phyloP scores from a whole-genome alignment of 2,113 vertebrate species.

The Sinosuthora webbiana region DNA sequence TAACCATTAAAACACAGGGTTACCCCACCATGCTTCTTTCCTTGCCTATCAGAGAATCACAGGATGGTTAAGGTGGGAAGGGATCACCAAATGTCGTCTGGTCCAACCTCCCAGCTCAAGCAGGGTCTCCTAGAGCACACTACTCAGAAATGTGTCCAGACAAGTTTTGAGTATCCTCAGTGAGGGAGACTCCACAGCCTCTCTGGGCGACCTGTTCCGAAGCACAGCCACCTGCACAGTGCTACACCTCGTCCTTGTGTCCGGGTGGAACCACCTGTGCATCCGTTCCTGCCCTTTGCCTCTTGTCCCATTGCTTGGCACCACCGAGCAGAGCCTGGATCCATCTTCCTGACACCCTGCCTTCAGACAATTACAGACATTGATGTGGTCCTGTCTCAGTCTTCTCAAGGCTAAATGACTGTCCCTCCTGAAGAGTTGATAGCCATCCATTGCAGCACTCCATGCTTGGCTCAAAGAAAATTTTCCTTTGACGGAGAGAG shows the following conservation, averaged over 20 bases:
- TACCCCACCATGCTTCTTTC: background rate
- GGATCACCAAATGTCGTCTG: fast-evolving
- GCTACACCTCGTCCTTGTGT: background rate
- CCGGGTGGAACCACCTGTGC: background rate
- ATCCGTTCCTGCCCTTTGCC: background rate
- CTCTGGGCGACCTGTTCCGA: no score
- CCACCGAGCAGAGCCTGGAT: fast-evolving
- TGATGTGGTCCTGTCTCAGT: background rate
- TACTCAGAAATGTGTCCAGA: background rate
- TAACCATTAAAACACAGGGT: background rate
- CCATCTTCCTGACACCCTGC: no score
- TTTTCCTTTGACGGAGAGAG: background rate
- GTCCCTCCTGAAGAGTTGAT: background rate
- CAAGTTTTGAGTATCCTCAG: background rate
- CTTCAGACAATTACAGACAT: background rate
- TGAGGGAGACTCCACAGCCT: background rate
- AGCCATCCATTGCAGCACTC: background rate
- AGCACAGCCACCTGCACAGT: background rate
- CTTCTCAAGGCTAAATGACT: background rate
- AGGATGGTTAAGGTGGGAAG: background rate
- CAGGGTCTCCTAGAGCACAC: no score
- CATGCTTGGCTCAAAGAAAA: background rate
- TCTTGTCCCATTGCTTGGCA: background rate
- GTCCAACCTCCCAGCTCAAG: background rate
- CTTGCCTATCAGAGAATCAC: background rate